phyloP scores from a whole-genome alignment of 2,888 invertebrate species.

The Drosophila bunnanda region DNA sequence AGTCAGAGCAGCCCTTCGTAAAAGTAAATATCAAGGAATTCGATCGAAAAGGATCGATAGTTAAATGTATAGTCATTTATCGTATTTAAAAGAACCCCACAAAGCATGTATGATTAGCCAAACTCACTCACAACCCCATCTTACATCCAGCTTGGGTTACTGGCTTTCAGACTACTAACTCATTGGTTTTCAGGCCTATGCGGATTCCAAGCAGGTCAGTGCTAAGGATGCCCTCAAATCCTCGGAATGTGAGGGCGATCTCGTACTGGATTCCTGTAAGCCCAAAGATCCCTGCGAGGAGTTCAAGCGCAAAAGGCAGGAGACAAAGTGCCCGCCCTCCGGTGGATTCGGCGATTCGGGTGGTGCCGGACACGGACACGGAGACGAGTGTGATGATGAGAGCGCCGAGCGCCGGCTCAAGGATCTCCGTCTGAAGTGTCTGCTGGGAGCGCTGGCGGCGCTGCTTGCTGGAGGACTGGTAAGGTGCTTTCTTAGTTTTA shows the following conservation, averaged over 20 bases:
- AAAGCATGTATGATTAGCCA: too few species aligned
- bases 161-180: background rate
- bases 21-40: constrained; percentile 40
- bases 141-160: background rate
- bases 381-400: constrained; percentile 2
- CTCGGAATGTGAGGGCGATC: constrained; percentile 46
- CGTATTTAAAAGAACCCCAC: too few species aligned
- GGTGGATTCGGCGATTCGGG: background rate
- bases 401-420: constrained; percentile 25
- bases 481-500: constrained; percentile 7
- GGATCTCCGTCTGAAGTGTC: constrained; percentile 51
- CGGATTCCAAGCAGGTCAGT: constrained; percentile 28
- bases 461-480: constrained; percentile 77
- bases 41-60: background rate
- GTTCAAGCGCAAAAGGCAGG: constrained; percentile 50
- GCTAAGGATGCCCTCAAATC: constrained; percentile 68
- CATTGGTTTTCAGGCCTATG: constrained; percentile 45
- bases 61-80: background rate
- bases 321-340: constrained; percentile 10
- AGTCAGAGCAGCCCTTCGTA: constrained; percentile 39
- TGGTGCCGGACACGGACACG: constrained; percentile 1
- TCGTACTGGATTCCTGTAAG: constrained; percentile 29
- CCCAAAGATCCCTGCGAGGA: constrained; percentile 61
- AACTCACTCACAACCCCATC: too few species aligned
- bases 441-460: constrained; percentile 71